Percentiles rank a stretch among this genome's conserved stretches.
Conservation (phyloP, 2,797 vertebrate species). For the Steatocranus sp. region DNA sequence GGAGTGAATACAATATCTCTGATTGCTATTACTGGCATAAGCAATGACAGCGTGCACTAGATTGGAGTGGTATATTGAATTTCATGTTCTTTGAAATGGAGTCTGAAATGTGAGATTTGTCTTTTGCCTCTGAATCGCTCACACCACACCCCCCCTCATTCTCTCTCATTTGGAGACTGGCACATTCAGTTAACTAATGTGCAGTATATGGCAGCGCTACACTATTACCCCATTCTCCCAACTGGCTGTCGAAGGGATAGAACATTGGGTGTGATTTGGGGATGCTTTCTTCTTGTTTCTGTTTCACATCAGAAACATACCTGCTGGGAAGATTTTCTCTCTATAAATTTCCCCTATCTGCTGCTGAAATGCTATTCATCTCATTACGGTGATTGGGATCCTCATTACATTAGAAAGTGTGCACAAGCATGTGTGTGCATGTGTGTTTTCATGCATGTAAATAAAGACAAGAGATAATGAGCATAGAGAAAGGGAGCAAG, state of each 20-base stretch:
- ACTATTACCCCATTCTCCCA: conserved; percentile 58
- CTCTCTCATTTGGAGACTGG: conserved; percentile 64
- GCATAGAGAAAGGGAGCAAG: conserved; percentile 45
- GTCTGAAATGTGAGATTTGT: conserved; percentile 77
- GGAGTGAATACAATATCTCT: conserved; percentile 72
- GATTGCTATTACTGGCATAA: conserved; percentile 73
- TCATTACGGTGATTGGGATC: conserved; percentile 67
- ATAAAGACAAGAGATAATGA: conserved; percentile 72
- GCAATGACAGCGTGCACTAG: conserved; percentile 66
- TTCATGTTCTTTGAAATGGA: conserved; percentile 80
- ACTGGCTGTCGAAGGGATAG: conserved; percentile 50
- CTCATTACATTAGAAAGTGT: conserved; percentile 55
- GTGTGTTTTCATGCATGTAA: conserved; percentile 71
- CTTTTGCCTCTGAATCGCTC: conserved; percentile 57
- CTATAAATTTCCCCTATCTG: conserved; percentile 50
- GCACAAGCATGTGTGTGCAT: conserved; percentile 30
- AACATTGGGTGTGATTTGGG: conserved; percentile 62
- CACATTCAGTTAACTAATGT: conserved; percentile 69
- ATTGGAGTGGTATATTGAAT: conserved; percentile 76
- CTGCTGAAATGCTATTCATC: conserved; percentile 54
- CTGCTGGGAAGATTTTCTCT: conserved; percentile 57
- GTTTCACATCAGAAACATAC: conserved; percentile 58
- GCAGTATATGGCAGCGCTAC: conserved; percentile 42
- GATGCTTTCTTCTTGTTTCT: conserved; percentile 57
- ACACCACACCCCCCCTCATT: conserved; percentile 1